Percentiles rank a stretch among this genome's conserved stretches.
phyloP scores from a whole-genome alignment of 2,888 invertebrate species.

The Melanotus villosus region DNA sequence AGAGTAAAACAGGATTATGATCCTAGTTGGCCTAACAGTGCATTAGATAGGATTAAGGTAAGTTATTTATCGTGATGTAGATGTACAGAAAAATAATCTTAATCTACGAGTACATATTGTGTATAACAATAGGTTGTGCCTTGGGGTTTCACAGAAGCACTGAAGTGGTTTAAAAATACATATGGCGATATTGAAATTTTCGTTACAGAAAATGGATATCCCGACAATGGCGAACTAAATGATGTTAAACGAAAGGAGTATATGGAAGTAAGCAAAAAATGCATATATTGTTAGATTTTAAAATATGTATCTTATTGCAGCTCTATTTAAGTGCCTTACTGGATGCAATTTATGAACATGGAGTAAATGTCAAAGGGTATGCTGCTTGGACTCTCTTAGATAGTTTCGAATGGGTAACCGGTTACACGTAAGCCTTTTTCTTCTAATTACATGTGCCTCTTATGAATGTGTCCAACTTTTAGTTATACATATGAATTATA shows the following conservation, averaged over 20 bases:
- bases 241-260: conserved; percentile 59
- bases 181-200: conserved; percentile 70
- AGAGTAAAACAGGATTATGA: neutral
- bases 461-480: too few relatives aligned
- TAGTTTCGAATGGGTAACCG: conserved; percentile 63
- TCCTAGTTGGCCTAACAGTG: conserved; percentile 4
- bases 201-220: conserved; percentile 74
- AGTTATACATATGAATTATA: neutral
- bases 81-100: too few relatives aligned
- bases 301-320: conserved; percentile 43
- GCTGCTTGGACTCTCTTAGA: conserved; percentile 61
- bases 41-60: neutral
- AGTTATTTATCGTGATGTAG: too few relatives aligned
- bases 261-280: neutral
- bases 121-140: conserved; percentile 67
- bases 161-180: conserved; percentile 67
- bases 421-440: conserved; percentile 66
- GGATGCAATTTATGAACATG: conserved; percentile 55
- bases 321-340: conserved; percentile 53
- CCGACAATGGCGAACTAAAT: conserved; percentile 67
- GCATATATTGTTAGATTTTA: neutral
- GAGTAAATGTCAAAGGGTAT: conserved; percentile 56
- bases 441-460: neutral
- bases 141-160: conserved; percentile 72
- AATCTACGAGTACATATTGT: too few relatives aligned